Evolutionary conservation across 2,113 vertebrate species (phyloP).

Genomic region (Reinhardtius hippoglossoides): DNA sequence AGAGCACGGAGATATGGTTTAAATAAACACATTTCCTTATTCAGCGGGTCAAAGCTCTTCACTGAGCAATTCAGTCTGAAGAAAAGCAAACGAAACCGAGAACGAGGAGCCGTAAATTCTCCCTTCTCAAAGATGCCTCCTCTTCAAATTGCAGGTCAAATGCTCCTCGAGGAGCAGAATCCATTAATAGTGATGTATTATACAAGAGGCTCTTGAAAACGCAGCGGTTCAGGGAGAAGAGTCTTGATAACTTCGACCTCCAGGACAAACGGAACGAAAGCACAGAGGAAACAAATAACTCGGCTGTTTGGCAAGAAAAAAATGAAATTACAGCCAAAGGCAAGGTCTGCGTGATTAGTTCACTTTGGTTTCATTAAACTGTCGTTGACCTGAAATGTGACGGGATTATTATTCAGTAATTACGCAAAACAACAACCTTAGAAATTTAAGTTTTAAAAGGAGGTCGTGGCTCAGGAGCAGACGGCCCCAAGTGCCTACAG

Average conservation of each 20-base stretch:
- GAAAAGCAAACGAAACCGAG: not conserved
- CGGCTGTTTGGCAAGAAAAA: slow-evolving; percentile 37
- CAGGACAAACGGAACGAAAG: slow-evolving; percentile 26
- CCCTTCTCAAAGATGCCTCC: not conserved
- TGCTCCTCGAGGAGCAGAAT: slow-evolving; percentile 40
- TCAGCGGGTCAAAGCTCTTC: not conserved
- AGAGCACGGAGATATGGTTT: not conserved
- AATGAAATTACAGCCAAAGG: slow-evolving; percentile 43
- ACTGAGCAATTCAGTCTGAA: not conserved
- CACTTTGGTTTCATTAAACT: slow-evolving; percentile 50
- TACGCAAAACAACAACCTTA: too few relatives aligned
- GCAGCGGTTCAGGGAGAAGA: slow-evolving; percentile 13
- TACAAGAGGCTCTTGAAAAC: slow-evolving; percentile 20
- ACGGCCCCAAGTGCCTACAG: too few relatives aligned
- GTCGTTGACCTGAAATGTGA: slow-evolving; percentile 50
- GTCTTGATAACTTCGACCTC: slow-evolving; percentile 26
- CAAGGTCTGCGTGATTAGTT: slow-evolving; percentile 54
- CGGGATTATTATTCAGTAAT: not conserved
- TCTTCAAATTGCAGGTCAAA: slow-evolving; percentile 43
- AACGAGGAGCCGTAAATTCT: not conserved
- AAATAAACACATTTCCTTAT: not conserved
- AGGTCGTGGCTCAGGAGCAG: too few relatives aligned
- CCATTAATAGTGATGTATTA: slow-evolving; percentile 49
- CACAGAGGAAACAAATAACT: slow-evolving; percentile 33
- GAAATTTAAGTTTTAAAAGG: too few relatives aligned